Conservation (phyloP, 2,113 vertebrate genomes). For the Heptranchias perlo region DNA sequence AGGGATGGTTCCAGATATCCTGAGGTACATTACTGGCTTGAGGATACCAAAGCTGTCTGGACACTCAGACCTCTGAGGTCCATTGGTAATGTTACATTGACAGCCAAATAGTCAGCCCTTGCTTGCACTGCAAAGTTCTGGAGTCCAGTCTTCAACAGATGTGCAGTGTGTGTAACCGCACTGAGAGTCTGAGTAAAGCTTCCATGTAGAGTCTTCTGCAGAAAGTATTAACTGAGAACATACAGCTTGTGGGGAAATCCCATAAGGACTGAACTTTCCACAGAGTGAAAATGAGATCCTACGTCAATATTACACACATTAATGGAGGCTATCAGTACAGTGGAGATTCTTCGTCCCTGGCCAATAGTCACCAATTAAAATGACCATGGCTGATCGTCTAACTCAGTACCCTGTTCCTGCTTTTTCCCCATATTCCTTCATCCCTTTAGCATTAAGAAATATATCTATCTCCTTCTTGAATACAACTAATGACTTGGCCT, state of each 20-base stretch:
- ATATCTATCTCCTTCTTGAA: too few species aligned
- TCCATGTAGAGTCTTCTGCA: neutral
- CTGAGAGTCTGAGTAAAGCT: neutral
- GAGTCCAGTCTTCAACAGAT: neutral
- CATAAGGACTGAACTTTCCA: neutral
- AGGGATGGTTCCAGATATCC: neutral
- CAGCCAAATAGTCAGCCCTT: neutral
- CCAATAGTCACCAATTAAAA: neutral
- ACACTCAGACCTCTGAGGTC: neutral
- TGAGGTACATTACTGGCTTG: neutral
- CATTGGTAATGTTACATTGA: neutral
- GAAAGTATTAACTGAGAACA: neutral
- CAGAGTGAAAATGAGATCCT: neutral
- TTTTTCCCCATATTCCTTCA: too few species aligned
- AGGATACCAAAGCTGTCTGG: neutral
- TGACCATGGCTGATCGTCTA: too few species aligned
- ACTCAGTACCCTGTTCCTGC: too few species aligned
- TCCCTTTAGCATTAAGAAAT: too few species aligned
- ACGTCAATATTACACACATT: neutral
- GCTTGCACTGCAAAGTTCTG: neutral
- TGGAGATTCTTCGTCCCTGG: neutral
- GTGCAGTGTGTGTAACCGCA: neutral
- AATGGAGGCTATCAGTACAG: neutral
- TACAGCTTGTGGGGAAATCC: neutral
- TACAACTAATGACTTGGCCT: too few species aligned